These are phyloP conservation scores for Dipodomys ordii DNA, from an alignment of 2,113 vertebrate species.

Conservation along the genomic window DNA sequence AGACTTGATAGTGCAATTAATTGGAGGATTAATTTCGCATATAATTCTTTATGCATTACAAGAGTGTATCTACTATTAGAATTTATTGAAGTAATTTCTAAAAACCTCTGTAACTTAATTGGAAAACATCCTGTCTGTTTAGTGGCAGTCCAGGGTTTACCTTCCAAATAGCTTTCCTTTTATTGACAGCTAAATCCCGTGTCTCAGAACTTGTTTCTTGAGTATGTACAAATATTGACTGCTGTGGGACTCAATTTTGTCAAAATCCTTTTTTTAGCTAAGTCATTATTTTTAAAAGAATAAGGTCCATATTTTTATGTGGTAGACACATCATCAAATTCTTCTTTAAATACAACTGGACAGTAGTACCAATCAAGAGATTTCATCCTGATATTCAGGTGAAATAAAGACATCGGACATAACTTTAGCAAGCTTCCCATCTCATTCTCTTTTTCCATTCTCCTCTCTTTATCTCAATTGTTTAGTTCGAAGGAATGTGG, in stretches of 20 bases:
- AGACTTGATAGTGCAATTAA: conserved; percentile 18
- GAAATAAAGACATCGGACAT: conserved; percentile 68
- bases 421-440: conserved; percentile 32
- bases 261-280: conserved; percentile 9
- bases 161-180: conserved; percentile 34
- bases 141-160: neutral
- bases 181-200: neutral
- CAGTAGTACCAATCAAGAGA: conserved; percentile 14
- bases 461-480: conserved; percentile 62
- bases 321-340: neutral
- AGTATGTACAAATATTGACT: neutral
- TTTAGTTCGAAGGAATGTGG: conserved; percentile 79
- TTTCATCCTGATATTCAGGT: conserved; percentile 68
- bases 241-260: neutral
- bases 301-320: conserved; percentile 33
- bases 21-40: neutral
- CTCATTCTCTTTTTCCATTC: neutral
- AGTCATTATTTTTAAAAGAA: conserved; percentile 23
- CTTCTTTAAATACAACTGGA: conserved; percentile 46
- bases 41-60: neutral
- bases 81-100: conserved; percentile 43
- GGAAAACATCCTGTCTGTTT: neutral
- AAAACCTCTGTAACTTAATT: conserved; percentile 37
- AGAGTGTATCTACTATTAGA: neutral
- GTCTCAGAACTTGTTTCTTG: neutral